Evolutionary conservation across 1,140 invertebrate species (phyloP).

Genomic region (Pemphigus obesinymphae): DNA sequence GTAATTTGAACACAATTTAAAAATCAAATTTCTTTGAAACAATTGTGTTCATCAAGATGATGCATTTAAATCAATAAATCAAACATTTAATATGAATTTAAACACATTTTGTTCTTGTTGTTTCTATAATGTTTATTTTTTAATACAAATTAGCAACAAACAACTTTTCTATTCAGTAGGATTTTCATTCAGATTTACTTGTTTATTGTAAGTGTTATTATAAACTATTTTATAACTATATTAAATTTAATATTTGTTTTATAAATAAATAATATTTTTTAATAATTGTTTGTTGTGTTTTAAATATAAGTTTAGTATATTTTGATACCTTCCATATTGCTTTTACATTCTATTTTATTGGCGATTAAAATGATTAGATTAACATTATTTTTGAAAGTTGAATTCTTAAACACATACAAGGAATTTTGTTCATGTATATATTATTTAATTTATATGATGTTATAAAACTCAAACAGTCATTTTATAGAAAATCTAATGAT

Average conservation of each 20-base stretch:
- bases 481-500: background rate
- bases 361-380: background rate
- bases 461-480: background rate
- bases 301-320: background rate
- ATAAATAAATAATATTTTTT: background rate
- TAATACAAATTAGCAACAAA: background rate
- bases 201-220: background rate
- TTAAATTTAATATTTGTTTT: background rate
- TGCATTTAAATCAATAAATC: too few species aligned
- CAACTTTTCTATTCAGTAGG: background rate
- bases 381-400: too few species aligned
- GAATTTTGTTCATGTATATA: background rate
- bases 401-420: background rate
- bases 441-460: background rate
- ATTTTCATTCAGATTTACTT: background rate
- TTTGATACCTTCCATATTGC: background rate
- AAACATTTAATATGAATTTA: too few species aligned
- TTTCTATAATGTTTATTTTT: background rate
- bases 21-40: background rate
- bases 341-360: background rate
- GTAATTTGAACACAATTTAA: background rate
- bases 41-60: background rate
- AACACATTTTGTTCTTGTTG: background rate
- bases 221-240: background rate
- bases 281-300: background rate